phyloP scores from a whole-genome alignment of 2,888 invertebrate genomes.

The Sinodicranocentrus sp. region DNA sequence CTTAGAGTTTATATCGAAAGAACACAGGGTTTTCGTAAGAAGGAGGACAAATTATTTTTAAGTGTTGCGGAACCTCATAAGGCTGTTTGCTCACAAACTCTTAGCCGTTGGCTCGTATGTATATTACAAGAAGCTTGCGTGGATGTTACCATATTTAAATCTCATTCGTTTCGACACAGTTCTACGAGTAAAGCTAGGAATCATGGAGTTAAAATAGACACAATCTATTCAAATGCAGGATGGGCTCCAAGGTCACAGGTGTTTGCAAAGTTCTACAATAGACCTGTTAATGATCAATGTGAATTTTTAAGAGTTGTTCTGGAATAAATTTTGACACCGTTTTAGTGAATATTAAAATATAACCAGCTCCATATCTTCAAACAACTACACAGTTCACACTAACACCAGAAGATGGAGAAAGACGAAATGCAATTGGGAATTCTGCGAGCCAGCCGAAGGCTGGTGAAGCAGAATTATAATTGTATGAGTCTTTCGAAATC shows the following conservation, averaged over 20 bases:
- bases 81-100: slow-evolving; percentile 52
- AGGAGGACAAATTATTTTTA: slow-evolving; percentile 35
- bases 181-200: slow-evolving; percentile 8
- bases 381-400: not conserved
- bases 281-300: slow-evolving; percentile 3
- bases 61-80: slow-evolving; percentile 13
- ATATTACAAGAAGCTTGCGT: not conserved
- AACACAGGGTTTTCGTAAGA: slow-evolving; percentile 1
- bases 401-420: not conserved
- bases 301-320: not conserved
- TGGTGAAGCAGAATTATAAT: not conserved
- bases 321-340: not conserved
- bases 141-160: not conserved
- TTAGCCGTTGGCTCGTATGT: not conserved
- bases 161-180: slow-evolving; percentile 22
- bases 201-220: not conserved
- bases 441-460: not conserved
- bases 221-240: not conserved
- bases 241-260: slow-evolving; percentile 11
- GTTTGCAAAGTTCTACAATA: slow-evolving; percentile 30
- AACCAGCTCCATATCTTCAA: not conserved
- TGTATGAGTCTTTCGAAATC: not conserved
- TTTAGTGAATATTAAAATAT: not conserved
- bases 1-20: slow-evolving; percentile 28
- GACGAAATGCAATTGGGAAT: not conserved